Evolutionary conservation across 2,797 vertebrate species (phyloP).

Genomic region (Phalloptychus januarius): DNA sequence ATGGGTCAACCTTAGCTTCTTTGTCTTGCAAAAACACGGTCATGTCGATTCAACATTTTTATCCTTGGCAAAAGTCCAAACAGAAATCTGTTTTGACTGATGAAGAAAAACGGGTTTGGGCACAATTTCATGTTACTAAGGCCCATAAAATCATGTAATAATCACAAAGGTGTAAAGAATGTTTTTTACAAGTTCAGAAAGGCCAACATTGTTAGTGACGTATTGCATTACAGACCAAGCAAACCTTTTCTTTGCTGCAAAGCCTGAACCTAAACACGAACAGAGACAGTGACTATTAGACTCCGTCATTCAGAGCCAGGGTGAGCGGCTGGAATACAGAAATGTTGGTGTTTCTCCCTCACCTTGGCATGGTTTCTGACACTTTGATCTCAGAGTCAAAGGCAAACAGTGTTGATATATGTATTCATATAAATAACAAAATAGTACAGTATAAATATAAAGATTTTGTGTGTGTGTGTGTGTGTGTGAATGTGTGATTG

Average conservation of each 20-base stretch:
- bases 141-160: constrained; percentile 36
- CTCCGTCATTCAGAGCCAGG: constrained; percentile 53
- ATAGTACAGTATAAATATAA: constrained; percentile 84
- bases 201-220: constrained; percentile 67
- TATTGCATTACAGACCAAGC: constrained; percentile 74
- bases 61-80: constrained; percentile 52
- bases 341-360: constrained; percentile 42
- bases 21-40: constrained; percentile 14
- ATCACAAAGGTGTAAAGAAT: constrained; percentile 45
- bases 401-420: constrained; percentile 81
- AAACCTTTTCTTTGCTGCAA: constrained; percentile 58
- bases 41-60: constrained; percentile 14
- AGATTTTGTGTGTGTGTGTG: constrained; percentile 71
- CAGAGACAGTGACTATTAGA: constrained; percentile 57
- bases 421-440: constrained; percentile 81
- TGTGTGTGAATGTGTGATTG: constrained; percentile 33
- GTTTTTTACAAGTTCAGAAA: constrained; percentile 61
- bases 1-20: constrained; percentile 13
- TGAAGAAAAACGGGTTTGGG: constrained; percentile 46
- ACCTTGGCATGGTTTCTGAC: constrained; percentile 73
- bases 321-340: constrained; percentile 53
- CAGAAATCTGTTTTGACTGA: constrained; percentile 24
- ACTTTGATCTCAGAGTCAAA: constrained; percentile 78
- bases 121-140: constrained; percentile 50
- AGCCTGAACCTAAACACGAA: constrained; percentile 63